Evolutionary conservation across 2,113 vertebrate genomes (phyloP).

Genomic region (Tiliqua scincoides): DNA sequence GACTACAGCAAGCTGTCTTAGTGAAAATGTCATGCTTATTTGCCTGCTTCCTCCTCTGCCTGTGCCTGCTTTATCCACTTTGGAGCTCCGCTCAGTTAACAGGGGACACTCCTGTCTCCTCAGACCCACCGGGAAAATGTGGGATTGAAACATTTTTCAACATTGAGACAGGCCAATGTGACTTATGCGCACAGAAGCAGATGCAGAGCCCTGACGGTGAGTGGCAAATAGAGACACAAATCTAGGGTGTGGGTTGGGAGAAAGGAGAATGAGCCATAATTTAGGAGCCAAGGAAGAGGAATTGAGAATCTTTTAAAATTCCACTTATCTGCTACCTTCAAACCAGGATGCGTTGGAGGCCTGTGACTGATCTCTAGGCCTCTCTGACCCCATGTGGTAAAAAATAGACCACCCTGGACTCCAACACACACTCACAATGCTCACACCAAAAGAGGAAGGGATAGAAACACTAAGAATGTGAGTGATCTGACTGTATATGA

Average conservation of each 20-base stretch:
- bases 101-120: background rate
- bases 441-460: no score
- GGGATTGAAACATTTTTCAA: accelerated
- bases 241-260: background rate
- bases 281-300: background rate
- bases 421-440: no score
- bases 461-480: no score
- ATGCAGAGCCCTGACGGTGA: accelerated
- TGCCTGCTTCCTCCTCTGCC: background rate
- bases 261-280: no score
- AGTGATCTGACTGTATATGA: no score
- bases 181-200: accelerated
- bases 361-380: no score
- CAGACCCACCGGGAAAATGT: constrained; percentile 12
- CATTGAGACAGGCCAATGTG: accelerated
- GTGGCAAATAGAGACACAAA: accelerated
- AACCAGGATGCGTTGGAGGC: no score
- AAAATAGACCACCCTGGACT: no score
- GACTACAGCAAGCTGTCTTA: no score
- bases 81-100: background rate
- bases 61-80: background rate
- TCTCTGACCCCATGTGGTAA: no score
- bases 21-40: background rate
- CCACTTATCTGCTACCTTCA: background rate
- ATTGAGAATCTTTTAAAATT: background rate